A percentile compares a stretch with the other conserved stretches of the same genome.
These are phyloP conservation scores for Neodiprion virginianus DNA, from an alignment of 1,140 invertebrate genomes.

Conservation along the genomic window DNA sequence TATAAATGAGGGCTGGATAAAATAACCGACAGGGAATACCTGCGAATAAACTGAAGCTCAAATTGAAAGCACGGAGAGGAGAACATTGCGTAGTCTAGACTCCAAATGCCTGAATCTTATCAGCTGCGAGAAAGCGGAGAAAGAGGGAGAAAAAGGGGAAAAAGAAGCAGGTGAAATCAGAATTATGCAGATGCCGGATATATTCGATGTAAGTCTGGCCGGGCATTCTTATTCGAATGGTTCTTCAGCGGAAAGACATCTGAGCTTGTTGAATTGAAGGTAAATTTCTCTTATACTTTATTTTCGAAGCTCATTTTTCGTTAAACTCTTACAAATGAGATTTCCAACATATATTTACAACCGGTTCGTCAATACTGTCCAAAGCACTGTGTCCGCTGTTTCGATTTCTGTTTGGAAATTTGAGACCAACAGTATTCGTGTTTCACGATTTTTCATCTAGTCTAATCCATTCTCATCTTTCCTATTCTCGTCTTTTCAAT, in stretches of 20 bases:
- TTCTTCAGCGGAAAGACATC: slow-evolving; percentile 48
- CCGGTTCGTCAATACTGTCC: too few species aligned
- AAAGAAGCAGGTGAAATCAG: slow-evolving; percentile 31
- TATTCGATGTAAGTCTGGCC: slow-evolving; percentile 39
- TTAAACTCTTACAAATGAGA: slow-evolving; percentile 48
- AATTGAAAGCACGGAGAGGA: too few species aligned
- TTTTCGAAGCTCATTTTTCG: slow-evolving; percentile 48
- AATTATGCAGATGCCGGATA: slow-evolving; percentile 48
- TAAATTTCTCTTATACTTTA: slow-evolving; percentile 50
- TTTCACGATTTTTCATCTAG: neutral
- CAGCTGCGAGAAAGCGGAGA: too few species aligned
- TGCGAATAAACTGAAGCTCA: too few species aligned
- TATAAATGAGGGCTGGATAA: too few species aligned
- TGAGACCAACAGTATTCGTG: too few species aligned
- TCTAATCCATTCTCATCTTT: neutral
- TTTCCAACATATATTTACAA: neutral
- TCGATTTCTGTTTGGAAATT: too few species aligned
- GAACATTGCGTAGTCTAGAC: too few species aligned
- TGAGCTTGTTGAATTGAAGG: slow-evolving; percentile 53
- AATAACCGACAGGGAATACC: too few species aligned
- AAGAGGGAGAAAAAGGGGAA: too few species aligned
- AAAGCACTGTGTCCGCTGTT: too few species aligned
- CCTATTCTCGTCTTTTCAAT: neutral
- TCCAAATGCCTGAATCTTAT: too few species aligned
- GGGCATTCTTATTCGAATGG: slow-evolving; percentile 43